Evolutionary conservation across 2,797 vertebrate species (phyloP).

Genomic region (Hylomyscus alleni): DNA sequence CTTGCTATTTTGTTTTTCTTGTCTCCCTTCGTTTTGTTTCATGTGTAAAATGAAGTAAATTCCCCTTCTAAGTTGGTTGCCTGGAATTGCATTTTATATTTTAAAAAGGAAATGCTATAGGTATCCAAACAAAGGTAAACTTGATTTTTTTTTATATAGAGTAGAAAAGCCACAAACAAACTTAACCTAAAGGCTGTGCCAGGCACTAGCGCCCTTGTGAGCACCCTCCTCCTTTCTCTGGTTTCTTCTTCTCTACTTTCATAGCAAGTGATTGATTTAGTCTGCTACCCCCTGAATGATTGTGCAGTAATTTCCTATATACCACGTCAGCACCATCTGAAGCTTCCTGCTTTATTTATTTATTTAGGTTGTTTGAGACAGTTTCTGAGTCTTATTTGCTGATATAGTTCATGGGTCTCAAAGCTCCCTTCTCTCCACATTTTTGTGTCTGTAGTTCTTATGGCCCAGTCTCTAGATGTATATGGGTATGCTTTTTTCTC

Average conservation of each 20-base stretch:
- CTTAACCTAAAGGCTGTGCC: not conserved
- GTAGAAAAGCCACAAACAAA: not conserved
- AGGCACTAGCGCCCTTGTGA: not conserved
- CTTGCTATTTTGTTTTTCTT: conserved; percentile 22
- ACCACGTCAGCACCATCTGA: conserved; percentile 34
- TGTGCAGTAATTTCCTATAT: not conserved
- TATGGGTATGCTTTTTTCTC: not conserved
- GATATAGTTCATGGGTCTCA: not conserved
- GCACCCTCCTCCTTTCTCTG: not conserved
- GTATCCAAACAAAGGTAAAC: conserved; percentile 60
- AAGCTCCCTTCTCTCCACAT: not conserved
- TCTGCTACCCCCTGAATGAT: not conserved
- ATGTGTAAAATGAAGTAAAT: conserved; percentile 24
- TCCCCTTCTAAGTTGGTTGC: not conserved
- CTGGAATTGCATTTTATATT: conserved; percentile 43
- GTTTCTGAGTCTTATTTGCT: not conserved
- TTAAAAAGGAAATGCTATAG: conserved; percentile 37
- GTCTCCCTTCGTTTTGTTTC: not conserved
- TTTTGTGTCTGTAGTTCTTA: not conserved
- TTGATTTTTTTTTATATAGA: conserved; percentile 44
- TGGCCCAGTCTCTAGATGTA: not conserved
- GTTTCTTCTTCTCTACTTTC: not conserved
- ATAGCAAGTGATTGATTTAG: conserved; percentile 1
- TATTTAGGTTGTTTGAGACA: not conserved
- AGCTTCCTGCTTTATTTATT: not conserved